Evolutionary conservation across 2,113 vertebrate genomes (phyloP).

Genomic region (Trinectes maculatus): DNA sequence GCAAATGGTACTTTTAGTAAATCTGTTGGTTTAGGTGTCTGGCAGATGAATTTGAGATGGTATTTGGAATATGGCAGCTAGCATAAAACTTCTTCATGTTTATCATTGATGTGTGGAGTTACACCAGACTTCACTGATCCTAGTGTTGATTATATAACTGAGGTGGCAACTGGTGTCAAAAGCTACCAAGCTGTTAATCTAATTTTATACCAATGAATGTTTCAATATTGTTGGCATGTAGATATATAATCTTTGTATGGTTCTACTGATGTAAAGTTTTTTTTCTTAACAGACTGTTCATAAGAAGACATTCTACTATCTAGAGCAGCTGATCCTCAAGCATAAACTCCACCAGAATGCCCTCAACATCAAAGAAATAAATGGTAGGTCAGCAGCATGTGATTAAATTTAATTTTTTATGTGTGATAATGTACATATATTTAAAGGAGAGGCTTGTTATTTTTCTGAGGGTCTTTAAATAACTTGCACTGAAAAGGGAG

Average conservation of each 20-base stretch:
- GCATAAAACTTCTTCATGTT: no score
- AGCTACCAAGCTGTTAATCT: background rate
- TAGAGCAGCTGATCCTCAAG: conserved; percentile 97
- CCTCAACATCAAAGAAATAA: conserved; percentile 96
- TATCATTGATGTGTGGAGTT: no score
- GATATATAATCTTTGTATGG: conserved; percentile 3
- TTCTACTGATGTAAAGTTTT: background rate
- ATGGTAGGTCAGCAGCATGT: conserved; percentile 82
- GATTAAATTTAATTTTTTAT: background rate
- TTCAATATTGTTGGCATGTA: background rate
- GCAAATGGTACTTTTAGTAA: background rate
- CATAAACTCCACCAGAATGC: conserved; percentile 94
- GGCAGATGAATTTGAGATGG: background rate
- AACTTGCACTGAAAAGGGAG: conserved; percentile 19
- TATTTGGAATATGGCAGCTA: no score
- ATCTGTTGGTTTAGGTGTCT: background rate
- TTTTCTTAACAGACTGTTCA: conserved; percentile 86
- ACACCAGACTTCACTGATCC: no score
- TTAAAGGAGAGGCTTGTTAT: background rate
- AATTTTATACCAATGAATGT: background rate
- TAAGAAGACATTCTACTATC: conserved; percentile 98
- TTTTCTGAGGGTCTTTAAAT: background rate
- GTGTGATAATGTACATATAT: background rate
- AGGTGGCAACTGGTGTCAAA: background rate
- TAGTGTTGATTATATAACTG: background rate